phyloP scores from a whole-genome alignment of 2,797 vertebrate species.

The Dallia pectoralis region DNA sequence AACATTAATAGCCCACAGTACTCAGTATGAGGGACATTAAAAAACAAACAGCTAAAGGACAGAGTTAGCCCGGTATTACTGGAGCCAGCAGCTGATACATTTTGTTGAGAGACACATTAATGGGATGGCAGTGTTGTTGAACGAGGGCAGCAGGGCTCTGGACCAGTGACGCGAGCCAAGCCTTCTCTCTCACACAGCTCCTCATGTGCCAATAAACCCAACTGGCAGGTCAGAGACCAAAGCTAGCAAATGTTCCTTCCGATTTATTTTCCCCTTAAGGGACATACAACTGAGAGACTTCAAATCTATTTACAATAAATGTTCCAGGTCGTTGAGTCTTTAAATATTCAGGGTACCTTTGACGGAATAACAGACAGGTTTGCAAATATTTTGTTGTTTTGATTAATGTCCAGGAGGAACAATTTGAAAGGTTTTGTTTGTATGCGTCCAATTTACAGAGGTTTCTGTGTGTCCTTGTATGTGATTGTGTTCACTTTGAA shows the following conservation, averaged over 20 bases:
- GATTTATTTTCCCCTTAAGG: background rate
- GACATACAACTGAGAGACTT: background rate
- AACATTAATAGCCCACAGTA: conserved; percentile 41
- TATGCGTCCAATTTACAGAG: no score
- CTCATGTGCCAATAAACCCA: background rate
- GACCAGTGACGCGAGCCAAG: conserved; percentile 8
- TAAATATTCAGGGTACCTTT: no score
- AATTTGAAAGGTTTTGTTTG: background rate
- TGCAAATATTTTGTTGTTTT: no score
- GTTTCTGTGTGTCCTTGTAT: no score
- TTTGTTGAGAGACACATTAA: conserved; percentile 5
- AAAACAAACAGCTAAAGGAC: conserved; percentile 47
- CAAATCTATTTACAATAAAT: background rate
- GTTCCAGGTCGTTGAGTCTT: background rate
- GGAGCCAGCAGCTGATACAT: conserved; percentile 36
- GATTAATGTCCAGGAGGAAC: background rate
- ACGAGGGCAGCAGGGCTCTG: background rate
- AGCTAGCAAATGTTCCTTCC: background rate
- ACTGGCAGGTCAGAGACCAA: background rate
- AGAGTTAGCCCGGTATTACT: conserved; percentile 35
- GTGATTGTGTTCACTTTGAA: background rate
- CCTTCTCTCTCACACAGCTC: background rate
- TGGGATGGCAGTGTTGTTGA: background rate
- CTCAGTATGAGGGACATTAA: conserved; percentile 44
- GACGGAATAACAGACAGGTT: no score